Evolutionary conservation across 1,140 invertebrate species (phyloP).

Genomic region (Aethina tumida): DNA sequence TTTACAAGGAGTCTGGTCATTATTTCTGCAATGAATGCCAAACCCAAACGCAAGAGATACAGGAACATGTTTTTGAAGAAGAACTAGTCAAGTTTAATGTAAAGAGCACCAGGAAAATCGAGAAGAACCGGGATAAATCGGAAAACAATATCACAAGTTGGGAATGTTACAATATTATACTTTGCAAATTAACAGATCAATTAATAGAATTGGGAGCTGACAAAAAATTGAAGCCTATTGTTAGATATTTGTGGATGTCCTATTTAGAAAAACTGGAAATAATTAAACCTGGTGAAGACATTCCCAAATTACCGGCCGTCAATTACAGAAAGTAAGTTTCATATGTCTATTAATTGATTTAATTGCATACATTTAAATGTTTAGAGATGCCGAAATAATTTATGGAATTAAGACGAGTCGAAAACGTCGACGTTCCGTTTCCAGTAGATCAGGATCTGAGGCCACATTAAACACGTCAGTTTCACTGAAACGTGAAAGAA

Average conservation of each 20-base stretch:
- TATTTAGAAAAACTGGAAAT: constrained; percentile 51
- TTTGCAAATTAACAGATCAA: constrained; percentile 50
- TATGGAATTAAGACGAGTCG: constrained; percentile 36
- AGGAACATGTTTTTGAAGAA: constrained; percentile 34
- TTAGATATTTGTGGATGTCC: constrained; percentile 51
- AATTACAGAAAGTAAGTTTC: constrained; percentile 38
- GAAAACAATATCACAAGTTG: constrained; percentile 45
- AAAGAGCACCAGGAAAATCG: constrained; percentile 14
- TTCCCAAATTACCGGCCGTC: constrained; percentile 44
- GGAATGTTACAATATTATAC: constrained; percentile 55
- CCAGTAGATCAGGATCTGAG: constrained; percentile 12
- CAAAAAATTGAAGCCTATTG: constrained; percentile 43
- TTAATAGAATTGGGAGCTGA: constrained; percentile 46
- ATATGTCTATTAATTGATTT: constrained; percentile 9
- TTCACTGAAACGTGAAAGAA: constrained; percentile 26
- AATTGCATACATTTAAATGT: constrained; percentile 16
- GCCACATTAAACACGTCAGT: constrained; percentile 13
- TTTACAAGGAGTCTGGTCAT: constrained; percentile 40
- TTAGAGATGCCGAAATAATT: constrained; percentile 43
- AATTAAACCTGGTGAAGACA: constrained; percentile 35
- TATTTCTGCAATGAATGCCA: constrained; percentile 46
- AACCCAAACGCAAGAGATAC: constrained; percentile 40
- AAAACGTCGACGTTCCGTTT: constrained; percentile 21
- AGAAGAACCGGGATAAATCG: constrained; percentile 4
- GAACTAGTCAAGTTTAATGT: constrained; percentile 9